Conservation (phyloP, 2,797 vertebrate genomes). For the Scolopax rusticola region DNA sequence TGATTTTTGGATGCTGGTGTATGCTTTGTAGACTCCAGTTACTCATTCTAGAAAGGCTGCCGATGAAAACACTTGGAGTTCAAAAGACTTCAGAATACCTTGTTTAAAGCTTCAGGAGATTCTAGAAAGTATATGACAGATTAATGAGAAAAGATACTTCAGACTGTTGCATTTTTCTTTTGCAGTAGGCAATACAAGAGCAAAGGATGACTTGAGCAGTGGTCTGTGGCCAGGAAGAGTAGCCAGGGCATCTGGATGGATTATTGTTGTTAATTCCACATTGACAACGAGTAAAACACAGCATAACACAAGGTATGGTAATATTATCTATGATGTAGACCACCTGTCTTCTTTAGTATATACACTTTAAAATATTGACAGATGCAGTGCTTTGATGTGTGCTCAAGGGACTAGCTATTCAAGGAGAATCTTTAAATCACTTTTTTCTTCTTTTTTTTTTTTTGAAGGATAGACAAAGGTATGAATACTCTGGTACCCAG, state of each 20-base stretch:
- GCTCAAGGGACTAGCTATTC: background rate
- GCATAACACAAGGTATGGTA: background rate
- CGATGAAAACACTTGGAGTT: background rate
- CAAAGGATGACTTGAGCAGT: background rate
- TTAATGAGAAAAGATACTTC: background rate
- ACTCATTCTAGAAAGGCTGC: background rate
- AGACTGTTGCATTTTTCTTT: background rate
- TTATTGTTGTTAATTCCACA: background rate
- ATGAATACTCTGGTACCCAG: background rate
- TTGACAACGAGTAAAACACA: background rate
- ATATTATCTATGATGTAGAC: background rate
- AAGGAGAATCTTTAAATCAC: background rate
- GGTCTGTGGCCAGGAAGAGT: background rate
- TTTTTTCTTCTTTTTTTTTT: background rate
- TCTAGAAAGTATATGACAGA: background rate
- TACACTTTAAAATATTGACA: background rate
- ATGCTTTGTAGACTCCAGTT: background rate
- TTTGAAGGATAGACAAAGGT: background rate
- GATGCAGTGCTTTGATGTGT: background rate
- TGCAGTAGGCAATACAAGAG: background rate
- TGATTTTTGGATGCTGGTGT: background rate
- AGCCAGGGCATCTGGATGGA: background rate
- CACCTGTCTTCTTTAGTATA: background rate
- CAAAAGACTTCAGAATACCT: background rate
- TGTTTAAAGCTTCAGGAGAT: background rate